These are phyloP conservation scores for Myripristis murdjan DNA, from an alignment of 2,797 vertebrate species.

Conservation along the genomic window DNA sequence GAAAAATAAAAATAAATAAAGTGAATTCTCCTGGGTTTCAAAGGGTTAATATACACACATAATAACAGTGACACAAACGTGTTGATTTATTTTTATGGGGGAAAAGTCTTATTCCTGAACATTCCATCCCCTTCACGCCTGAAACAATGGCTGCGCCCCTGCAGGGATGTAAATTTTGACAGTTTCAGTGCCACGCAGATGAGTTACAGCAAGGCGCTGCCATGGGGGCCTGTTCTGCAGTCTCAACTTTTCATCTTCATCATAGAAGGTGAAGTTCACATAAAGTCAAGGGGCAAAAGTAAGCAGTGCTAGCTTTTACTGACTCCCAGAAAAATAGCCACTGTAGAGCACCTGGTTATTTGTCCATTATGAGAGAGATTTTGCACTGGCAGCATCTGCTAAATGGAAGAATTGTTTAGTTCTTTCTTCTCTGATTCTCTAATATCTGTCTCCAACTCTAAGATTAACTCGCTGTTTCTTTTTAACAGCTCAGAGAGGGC, in stretches of 20 bases:
- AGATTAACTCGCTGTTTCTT: constrained; percentile 34
- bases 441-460: constrained; percentile 25
- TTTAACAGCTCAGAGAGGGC: constrained; percentile 39
- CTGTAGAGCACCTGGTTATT: neutral
- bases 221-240: neutral
- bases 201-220: constrained; percentile 10
- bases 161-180: constrained; percentile 6
- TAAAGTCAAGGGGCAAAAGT: constrained; percentile 29
- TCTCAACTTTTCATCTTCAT: constrained; percentile 4
- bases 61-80: too few relatives aligned
- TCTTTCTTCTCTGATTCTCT: neutral
- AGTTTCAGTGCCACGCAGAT: neutral
- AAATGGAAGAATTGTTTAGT: neutral
- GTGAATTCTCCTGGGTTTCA: too few relatives aligned
- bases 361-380: neutral
- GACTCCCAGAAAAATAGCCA: too few relatives aligned
- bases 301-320: too few relatives aligned
- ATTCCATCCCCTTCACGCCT: too few relatives aligned
- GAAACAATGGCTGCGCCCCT: too few relatives aligned
- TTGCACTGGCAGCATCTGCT: neutral
- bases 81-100: too few relatives aligned
- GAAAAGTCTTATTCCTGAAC: too few relatives aligned
- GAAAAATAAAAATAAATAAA: too few relatives aligned
- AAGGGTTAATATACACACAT: too few relatives aligned
- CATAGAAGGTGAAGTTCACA: neutral